These are phyloP conservation scores for Falcunculus frontatus DNA, from an alignment of 2,113 vertebrate species.

Conservation along the genomic window DNA sequence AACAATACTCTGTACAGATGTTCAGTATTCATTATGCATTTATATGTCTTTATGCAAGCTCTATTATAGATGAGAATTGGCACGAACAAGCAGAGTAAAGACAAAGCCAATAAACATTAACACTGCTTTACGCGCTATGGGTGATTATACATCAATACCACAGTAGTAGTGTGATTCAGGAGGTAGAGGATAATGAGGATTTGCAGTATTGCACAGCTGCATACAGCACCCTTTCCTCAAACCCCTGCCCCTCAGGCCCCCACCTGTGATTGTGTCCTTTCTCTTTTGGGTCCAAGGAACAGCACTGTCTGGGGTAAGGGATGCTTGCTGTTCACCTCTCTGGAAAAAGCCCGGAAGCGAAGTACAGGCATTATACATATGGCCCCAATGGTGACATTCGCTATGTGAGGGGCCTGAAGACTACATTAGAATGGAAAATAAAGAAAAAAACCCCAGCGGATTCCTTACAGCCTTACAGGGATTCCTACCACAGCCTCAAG, in stretches of 20 bases:
- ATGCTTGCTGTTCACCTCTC: no score
- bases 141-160: slow-evolving; percentile 9
- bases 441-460: neutral
- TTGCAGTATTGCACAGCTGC: neutral
- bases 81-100: neutral
- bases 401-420: neutral
- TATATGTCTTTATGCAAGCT: slow-evolving; percentile 3
- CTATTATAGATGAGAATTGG: slow-evolving; percentile 34
- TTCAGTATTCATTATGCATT: neutral
- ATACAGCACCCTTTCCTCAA: neutral
- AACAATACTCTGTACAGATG: slow-evolving; percentile 4
- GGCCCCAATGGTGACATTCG: neutral
- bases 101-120: slow-evolving; percentile 52
- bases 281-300: neutral
- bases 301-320: neutral
- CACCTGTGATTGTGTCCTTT: fast-evolving
- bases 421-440: neutral
- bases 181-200: neutral
- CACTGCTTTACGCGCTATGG: neutral
- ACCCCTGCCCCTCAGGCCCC: neutral
- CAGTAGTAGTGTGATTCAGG: neutral
- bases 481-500: neutral
- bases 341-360: neutral
- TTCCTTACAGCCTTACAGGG: neutral
- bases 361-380: neutral